Percentiles rank a stretch among this genome's conserved stretches.
These are phyloP conservation scores for Misgurnus anguillicaudatus DNA, from an alignment of 2,113 vertebrate species.

Conservation along the genomic window DNA sequence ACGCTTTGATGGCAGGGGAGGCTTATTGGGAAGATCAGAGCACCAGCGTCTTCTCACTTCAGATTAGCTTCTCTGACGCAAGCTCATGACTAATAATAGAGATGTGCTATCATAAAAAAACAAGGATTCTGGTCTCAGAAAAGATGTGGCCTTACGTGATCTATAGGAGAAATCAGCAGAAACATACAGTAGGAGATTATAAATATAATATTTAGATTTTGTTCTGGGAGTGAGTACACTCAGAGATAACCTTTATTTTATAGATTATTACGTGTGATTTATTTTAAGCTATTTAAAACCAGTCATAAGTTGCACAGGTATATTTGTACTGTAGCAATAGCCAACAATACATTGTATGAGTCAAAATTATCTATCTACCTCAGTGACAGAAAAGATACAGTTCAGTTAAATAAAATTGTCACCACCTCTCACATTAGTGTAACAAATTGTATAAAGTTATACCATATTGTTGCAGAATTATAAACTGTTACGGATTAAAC, in stretches of 20 bases:
- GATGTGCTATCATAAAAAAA: slow-evolving; percentile 61
- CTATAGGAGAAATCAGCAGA: slow-evolving; percentile 43
- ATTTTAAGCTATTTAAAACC: too few relatives aligned
- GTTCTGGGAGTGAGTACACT: background rate
- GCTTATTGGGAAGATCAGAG: slow-evolving; percentile 69
- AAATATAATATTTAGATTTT: background rate
- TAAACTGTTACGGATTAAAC: slow-evolving; percentile 26
- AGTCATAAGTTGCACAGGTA: too few relatives aligned
- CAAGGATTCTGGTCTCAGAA: slow-evolving; percentile 52
- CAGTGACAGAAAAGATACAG: too few relatives aligned
- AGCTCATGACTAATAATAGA: slow-evolving; percentile 67
- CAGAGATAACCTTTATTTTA: too few relatives aligned
- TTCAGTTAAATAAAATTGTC: too few relatives aligned
- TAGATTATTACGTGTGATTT: too few relatives aligned
- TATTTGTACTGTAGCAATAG: too few relatives aligned
- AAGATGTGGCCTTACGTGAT: slow-evolving; percentile 57
- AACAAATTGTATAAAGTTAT: background rate
- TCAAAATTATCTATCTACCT: too few relatives aligned
- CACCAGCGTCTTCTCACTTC: slow-evolving; percentile 66
- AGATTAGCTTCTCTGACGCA: slow-evolving; percentile 61
- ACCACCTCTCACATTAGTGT: too few relatives aligned
- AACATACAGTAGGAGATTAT: background rate
- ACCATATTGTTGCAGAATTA: slow-evolving; percentile 17
- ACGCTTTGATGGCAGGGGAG: slow-evolving; percentile 67
- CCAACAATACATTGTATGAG: too few relatives aligned